Base-by-base conservation (phyloP, 2,888 invertebrate genomes). In the Cataglyphis livida region DNA sequence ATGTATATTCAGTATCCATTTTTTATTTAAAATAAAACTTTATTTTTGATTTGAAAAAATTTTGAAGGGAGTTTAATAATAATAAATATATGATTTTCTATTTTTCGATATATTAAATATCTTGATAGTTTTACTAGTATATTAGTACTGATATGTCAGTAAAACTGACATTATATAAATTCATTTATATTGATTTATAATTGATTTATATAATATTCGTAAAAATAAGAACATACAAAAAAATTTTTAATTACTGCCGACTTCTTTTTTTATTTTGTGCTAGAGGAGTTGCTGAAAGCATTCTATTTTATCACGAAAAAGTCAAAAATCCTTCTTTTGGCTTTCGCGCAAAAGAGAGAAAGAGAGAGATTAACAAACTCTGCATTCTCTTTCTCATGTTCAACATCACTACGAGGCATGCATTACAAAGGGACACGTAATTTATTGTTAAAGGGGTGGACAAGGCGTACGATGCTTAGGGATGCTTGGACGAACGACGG, bases 381-480 rank as follows among this genome's bases (percentile, higher is more conserved):
- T 38, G 12, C 32, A 38, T 54, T n/a, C 51, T 51, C 51, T n/a
- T 51, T 51, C 51, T 51, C 51, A 38, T 21, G 38, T 64, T 64
- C 44, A 28, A 65, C 41, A 25, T 21, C 66, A 65, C 41, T 48
- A 65, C 54, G 70, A 70, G 41, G 18, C 71, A 78, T 71, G 78
- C 59, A 61, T 71, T 70, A 78, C 78, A 78, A 78, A 44, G 78
- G 41, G 9, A 18, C 59, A 25, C 44, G 82, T 84, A 83, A 59
- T 76, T 54, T 84, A 61, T 89, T 71, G 65, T 96, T 95, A 71
- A 95, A 97, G 97, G 97, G 97, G 97, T 96, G 97, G 97, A 97
- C 96, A 96, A 96, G 97, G 97, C 97, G 97, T 97, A 97, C 97
- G 97, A 97, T 97, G 97, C 97, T 96, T 96, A 97, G 94, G 93